These are phyloP conservation scores for Remorina albescens DNA, from an alignment of 2,797 vertebrate species.

Conservation along the genomic window DNA sequence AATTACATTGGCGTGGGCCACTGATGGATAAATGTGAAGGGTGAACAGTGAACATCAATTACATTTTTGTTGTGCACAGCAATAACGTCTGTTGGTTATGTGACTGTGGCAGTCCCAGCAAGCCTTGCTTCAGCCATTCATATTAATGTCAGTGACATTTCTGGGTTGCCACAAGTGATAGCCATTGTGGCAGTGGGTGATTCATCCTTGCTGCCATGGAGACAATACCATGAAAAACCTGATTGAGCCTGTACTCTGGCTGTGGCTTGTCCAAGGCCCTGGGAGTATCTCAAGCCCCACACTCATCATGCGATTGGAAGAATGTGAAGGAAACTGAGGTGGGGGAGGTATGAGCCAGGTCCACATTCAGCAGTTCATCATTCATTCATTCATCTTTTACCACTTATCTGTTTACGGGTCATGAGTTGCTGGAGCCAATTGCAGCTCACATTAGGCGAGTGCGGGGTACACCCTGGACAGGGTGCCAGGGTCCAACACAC, in stretches of 20 bases:
- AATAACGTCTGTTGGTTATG: conserved; percentile 72
- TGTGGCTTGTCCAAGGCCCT: conserved; percentile 7
- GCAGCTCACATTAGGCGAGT: too few relatives aligned
- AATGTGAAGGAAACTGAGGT: conserved; percentile 14
- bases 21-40: conserved; percentile 71
- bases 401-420: too few relatives aligned
- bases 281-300: conserved; percentile 28
- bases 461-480: too few relatives aligned
- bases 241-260: conserved; percentile 12
- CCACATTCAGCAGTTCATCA: too few relatives aligned
- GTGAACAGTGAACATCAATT: conserved; percentile 73
- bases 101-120: too few relatives aligned
- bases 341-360: conserved; percentile 32
- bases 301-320: conserved; percentile 5
- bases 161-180: conserved; percentile 81
- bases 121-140: conserved; percentile 57
- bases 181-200: conserved; percentile 61
- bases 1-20: conserved; percentile 55
- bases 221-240: conserved; percentile 47
- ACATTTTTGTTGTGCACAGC: conserved; percentile 66
- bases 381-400: too few relatives aligned
- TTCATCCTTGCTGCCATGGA: conserved; percentile 61
- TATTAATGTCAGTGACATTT: conserved; percentile 76
- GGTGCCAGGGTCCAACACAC: too few relatives aligned
- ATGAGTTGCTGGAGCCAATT: too few relatives aligned